Percentiles rank a stretch among this genome's conserved stretches.
Evolutionary conservation across 2,888 invertebrate genomes (phyloP).

Genomic region (Pterostichus niger): DNA sequence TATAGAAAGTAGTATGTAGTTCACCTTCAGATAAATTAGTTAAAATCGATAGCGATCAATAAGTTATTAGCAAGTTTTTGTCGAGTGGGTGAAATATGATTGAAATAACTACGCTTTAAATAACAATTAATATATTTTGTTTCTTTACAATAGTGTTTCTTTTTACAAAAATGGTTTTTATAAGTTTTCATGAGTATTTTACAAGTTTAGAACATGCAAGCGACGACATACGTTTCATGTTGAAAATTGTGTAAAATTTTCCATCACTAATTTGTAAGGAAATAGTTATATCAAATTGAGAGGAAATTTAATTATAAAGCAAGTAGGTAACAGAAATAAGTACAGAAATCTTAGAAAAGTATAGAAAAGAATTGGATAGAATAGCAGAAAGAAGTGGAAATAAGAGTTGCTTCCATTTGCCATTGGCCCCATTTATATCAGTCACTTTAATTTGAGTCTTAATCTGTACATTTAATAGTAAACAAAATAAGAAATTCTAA

Average conservation of each 20-base stretch:
- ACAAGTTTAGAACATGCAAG: conserved; percentile 52
- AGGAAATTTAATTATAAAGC: too few relatives aligned
- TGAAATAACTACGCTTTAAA: conserved; percentile 6
- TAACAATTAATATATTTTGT: conserved; percentile 42
- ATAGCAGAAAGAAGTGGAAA: too few relatives aligned
- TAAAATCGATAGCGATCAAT: too few relatives aligned
- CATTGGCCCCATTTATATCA: too few relatives aligned
- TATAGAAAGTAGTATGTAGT: background rate
- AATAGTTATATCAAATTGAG: too few relatives aligned
- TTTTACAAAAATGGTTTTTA: conserved; percentile 1
- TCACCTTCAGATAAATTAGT: conserved; percentile 33
- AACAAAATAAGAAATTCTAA: too few relatives aligned
- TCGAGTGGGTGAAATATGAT: background rate
- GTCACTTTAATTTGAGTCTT: too few relatives aligned
- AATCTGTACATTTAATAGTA: too few relatives aligned
- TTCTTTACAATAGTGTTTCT: conserved; percentile 22
- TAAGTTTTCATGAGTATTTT: conserved; percentile 29
- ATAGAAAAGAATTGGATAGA: too few relatives aligned
- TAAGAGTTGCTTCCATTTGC: too few relatives aligned
- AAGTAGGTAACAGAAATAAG: too few relatives aligned
- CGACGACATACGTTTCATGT: conserved; percentile 28
- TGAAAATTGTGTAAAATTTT: background rate
- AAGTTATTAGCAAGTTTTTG: background rate
- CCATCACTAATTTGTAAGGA: background rate
- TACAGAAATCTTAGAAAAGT: too few relatives aligned